Percentiles rank a stretch among this genome's conserved stretches.
Evolutionary conservation across 2,888 invertebrate species (phyloP).

Genomic region (Hirudinaria manillensis): DNA sequence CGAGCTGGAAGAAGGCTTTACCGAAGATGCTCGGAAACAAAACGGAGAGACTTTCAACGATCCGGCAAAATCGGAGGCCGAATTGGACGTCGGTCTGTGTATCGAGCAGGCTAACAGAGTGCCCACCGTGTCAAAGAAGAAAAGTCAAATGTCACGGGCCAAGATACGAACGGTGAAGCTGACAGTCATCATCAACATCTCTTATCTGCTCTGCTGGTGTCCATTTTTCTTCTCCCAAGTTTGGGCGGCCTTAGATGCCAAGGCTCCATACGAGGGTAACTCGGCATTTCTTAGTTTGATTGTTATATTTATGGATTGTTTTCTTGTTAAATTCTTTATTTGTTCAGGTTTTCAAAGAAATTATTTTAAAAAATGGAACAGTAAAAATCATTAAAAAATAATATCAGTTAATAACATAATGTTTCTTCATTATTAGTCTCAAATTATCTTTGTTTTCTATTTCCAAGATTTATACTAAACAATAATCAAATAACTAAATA

Average conservation of each 20-base stretch:
- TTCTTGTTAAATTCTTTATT: neutral
- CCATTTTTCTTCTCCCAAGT: conserved; percentile 66
- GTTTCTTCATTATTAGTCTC: neutral
- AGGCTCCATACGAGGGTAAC: conserved; percentile 44
- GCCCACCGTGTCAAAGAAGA: neutral
- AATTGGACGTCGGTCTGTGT: no score
- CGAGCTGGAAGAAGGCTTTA: no score
- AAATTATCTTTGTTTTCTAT: neutral
- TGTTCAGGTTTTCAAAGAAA: no score
- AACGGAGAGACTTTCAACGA: no score
- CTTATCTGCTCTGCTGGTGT: conserved; percentile 66
- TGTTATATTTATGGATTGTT: neutral
- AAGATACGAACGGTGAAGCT: conserved; percentile 58
- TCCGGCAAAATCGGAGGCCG: no score
- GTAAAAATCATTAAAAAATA: no score
- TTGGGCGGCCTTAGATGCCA: conserved; percentile 55
- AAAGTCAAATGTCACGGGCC: conserved; percentile 51
- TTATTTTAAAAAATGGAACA: no score
- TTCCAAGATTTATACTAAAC: no score
- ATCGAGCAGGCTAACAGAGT: no score
- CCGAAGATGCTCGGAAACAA: no score
- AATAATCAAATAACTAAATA: no score
- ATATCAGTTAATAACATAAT: neutral
- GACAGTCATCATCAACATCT: conserved; percentile 58
- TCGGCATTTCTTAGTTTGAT: neutral